Evolutionary conservation across 2,888 invertebrate species (phyloP), one percentile per base, ranked within the genome.

Genomic region (Cheilosia impressa): DNA sequence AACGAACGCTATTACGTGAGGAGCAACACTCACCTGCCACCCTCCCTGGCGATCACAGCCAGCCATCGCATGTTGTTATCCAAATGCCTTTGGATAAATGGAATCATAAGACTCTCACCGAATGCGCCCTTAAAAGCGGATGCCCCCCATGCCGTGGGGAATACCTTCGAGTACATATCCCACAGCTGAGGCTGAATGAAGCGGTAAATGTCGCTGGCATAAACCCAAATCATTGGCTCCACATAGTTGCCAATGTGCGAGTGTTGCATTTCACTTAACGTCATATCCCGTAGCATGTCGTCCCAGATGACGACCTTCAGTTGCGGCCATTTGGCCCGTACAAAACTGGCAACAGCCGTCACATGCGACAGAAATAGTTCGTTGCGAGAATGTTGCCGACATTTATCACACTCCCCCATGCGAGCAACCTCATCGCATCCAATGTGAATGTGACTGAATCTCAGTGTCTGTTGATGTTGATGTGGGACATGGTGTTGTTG

Each of bases 221-320:
- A 96, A 4, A 96, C 95, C 96, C 96, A 96, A 31, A 96, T 94
- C 96, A 96, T 96, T 0, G 96, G 96, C 89, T 96, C 96, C 0
- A 96, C 96, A 47, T 95, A 92, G 41, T 93, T 92, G 0, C 95
- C 95, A 17, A 96, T 93, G 52, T 94, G 94, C 34, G 94, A 94
- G 82, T 94, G 94, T 73, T 94, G 93, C 91, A 95, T 92, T 81
- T 93, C 93, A 82, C 94, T 93, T 57, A 94, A 91, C 2, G 94
- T 93, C 87, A 95, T 93, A 88, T 95, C 94, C 0, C 96, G 92
- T 72, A 96, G 91, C 96, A 96, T 96, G 90, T 96, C 96, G 89
- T 96, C 96, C 96, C 96, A 96, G 89, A 96, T 95, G 76, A 96
- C 94, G 1, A 95, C 93, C 17, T 93, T 93, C 22, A 95, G 90